Percentiles rank a stretch among this genome's conserved stretches.
These are phyloP conservation scores for Aricia artaxerxes DNA, from an alignment of 2,888 invertebrate genomes.

Conservation along the genomic window DNA sequence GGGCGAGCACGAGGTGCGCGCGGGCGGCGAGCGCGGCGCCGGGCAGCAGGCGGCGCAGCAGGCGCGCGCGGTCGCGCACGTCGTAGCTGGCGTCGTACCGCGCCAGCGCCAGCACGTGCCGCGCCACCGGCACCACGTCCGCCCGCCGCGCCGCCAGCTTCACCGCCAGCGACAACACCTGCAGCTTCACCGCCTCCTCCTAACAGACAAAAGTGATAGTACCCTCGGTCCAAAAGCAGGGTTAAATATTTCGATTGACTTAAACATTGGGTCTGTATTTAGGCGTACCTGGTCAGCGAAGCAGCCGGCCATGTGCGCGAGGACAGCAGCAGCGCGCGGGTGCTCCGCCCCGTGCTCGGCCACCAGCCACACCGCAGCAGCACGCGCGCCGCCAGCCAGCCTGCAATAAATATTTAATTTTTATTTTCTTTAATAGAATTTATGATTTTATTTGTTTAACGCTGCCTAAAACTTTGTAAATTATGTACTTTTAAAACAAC, in stretches of 20 bases:
- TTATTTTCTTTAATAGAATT: no score
- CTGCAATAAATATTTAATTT: conserved; percentile 42
- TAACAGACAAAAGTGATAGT: conserved; percentile 49
- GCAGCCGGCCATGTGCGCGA: conserved; percentile 63
- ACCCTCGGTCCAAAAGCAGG: not conserved
- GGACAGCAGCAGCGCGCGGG: conserved; percentile 62
- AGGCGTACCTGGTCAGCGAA: conserved; percentile 69
- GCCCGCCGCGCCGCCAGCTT: conserved; percentile 94
- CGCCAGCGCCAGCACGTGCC: conserved; percentile 95
- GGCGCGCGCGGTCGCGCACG: conserved; percentile 95
- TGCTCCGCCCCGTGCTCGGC: conserved; percentile 69
- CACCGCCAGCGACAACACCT: conserved; percentile 96
- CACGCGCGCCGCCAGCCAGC: conserved; percentile 63
- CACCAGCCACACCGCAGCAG: conserved; percentile 71
- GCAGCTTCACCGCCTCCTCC: conserved; percentile 97
- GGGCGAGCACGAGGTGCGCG: conserved; percentile 92
- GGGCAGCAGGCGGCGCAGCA: conserved; percentile 85
- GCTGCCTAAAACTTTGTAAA: no score
- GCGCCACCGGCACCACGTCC: conserved; percentile 93
- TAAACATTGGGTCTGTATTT: not conserved
- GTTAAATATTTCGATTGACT: not conserved
- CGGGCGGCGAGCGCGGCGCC: conserved; percentile 79
- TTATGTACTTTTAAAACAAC: no score
- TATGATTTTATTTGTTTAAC: no score
- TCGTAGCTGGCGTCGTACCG: conserved; percentile 99